Base-by-base conservation (phyloP, 2,797 vertebrate genomes). In the Fundulus diaphanus region DNA sequence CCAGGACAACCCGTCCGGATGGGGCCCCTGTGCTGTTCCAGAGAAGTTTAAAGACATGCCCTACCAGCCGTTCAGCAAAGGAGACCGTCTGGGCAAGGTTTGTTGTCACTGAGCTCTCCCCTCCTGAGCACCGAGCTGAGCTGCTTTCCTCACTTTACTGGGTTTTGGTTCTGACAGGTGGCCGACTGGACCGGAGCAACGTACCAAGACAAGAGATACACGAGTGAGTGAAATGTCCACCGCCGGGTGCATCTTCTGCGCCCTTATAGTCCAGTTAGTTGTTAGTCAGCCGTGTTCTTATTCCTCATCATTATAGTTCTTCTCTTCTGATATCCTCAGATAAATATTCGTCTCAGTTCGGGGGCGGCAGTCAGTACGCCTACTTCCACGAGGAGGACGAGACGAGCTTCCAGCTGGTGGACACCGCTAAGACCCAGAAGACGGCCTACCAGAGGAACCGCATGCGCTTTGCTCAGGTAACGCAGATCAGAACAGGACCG, bases 1-100 rank as follows among this genome's bases (percentile, higher is more conserved):
- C 92, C 98, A 99, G 95, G 98, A 99, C 92, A 99, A 99, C 86
- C 97, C 97, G 0, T 96, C 96, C 0, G 98, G 98, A 72, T 99
- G 98, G 98, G 98, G 98, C 68, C 98, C 98, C 0, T 99, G 98
- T 46, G 98, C 98, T 0, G 96, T 99, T 37, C 98, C 98, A 0
- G 98, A 99, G 67, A 99, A 99, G 90, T 99, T 99, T 81, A 97
- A 96, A 89, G 98, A 99, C 79, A 99, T 99, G 98, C 98, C 98
- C 0, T 99, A 99, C 92, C 98, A 99, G 92, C 98, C 98, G 0
- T 99, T 99, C 92, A 99, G 98, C 87, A 99, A 99, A 93, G 98
- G 98, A 86, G 98, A 99, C 79, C 96, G 98, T 5, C 95, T 99
- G 52, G 98, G 98, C 67, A 99, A 99, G 97, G 98, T 99, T 46